Conservation (phyloP, 2,888 invertebrate genomes). For the Cheilosia vulpina region DNA sequence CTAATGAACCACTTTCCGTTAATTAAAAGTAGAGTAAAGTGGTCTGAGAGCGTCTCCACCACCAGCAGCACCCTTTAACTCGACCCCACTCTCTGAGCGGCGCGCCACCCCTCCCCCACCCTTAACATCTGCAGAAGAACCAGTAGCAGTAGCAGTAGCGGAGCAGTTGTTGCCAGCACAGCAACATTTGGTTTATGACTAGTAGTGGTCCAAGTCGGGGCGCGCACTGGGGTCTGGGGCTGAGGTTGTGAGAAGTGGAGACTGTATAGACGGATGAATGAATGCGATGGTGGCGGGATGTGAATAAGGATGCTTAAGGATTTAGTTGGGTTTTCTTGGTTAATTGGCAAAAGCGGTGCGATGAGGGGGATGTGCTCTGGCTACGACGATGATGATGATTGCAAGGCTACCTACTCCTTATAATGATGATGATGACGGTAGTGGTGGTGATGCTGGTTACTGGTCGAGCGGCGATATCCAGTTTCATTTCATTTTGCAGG, state of each 20-base stretch:
- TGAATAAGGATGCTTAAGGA: conserved; percentile 76
- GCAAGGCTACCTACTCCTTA: conserved; percentile 56
- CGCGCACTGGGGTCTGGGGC: conserved; percentile 9
- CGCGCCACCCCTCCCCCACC: background rate
- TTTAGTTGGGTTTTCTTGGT: conserved; percentile 75
- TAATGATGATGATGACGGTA: conserved; percentile 43
- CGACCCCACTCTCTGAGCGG: conserved; percentile 29
- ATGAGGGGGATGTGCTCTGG: conserved; percentile 44
- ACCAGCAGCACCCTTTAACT: conserved; percentile 64
- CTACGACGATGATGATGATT: conserved; percentile 57
- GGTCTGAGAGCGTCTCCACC: conserved; percentile 77
- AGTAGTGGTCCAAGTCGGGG: conserved; percentile 69
- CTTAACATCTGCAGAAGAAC: conserved; percentile 50
- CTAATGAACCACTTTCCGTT: conserved; percentile 96
- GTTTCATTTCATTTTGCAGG: conserved; percentile 68
- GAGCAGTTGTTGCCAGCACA: conserved; percentile 72
- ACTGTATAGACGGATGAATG: conserved; percentile 65
- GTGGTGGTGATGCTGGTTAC: conserved; percentile 18
- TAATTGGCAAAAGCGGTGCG: conserved; percentile 74
- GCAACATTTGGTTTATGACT: conserved; percentile 76
- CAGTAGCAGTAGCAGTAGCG: conserved; percentile 51
- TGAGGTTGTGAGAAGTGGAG: conserved; percentile 6
- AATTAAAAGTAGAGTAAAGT: conserved; percentile 89
- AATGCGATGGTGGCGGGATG: conserved; percentile 73
- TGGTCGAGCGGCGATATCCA: conserved; percentile 68